A percentile compares a stretch with the other conserved stretches of the same genome.
Conservation (phyloP, 2,113 vertebrate genomes). For the Anarhynchus alexandrinus region DNA sequence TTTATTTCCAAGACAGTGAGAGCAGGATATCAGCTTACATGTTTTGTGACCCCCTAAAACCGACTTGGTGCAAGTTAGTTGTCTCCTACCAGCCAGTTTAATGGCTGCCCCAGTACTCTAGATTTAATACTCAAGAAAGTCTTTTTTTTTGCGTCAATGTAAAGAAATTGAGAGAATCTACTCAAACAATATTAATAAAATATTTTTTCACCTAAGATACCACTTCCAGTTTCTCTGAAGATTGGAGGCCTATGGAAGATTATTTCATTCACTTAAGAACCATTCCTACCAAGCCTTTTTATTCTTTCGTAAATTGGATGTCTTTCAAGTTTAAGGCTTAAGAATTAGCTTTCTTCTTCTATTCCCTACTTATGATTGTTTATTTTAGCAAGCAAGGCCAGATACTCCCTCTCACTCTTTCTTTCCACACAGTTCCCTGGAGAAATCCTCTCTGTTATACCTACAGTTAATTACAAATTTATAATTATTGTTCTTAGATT, state of each 20-base stretch:
- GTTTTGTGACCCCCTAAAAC: background rate
- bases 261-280: background rate
- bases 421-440: background rate
- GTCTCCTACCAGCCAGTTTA: background rate
- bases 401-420: background rate
- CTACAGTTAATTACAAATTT: background rate
- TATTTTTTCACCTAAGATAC: background rate
- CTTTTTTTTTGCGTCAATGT: background rate
- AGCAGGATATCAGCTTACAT: background rate
- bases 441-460: background rate
- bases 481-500: background rate
- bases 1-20: background rate
- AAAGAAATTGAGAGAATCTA: background rate
- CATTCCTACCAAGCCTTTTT: background rate
- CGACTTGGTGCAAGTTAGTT: background rate
- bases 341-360: background rate
- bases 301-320: background rate
- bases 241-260: background rate
- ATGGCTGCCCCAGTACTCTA: background rate
- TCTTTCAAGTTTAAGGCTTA: background rate
- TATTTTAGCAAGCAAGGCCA: background rate
- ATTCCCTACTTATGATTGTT: background rate
- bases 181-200: background rate
- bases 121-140: background rate
- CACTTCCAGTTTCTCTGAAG: background rate